phyloP scores from a whole-genome alignment of 2,888 invertebrate genomes.

The Carterocephalus palaemon region DNA sequence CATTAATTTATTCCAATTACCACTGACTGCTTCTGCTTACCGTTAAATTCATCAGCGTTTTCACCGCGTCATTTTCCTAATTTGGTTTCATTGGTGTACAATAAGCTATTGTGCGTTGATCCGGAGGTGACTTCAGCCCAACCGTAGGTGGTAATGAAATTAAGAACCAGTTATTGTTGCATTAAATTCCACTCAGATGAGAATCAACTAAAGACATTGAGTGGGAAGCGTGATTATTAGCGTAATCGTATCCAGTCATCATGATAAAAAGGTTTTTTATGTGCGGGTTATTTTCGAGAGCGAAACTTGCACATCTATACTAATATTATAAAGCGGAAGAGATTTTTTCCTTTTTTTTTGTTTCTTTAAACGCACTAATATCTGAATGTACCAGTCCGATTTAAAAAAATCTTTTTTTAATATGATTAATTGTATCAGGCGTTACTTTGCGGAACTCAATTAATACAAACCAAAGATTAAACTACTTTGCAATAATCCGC shows the following conservation, averaged over 20 bases:
- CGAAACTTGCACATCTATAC: too few species aligned
- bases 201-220: constrained; percentile 30
- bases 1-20: constrained; percentile 21
- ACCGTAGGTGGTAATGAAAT: constrained; percentile 74
- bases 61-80: constrained; percentile 59
- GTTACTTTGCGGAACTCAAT: too few species aligned
- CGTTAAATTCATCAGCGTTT: constrained; percentile 33
- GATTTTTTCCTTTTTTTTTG: too few species aligned
- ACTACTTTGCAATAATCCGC: too few species aligned
- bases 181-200: constrained; percentile 66
- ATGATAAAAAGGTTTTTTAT: constrained; percentile 25
- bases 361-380: too few species aligned
- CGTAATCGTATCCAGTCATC: constrained; percentile 37
- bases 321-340: too few species aligned
- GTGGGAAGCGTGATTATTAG: constrained; percentile 30
- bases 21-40: constrained; percentile 1
- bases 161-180: constrained; percentile 67
- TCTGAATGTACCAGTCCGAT: too few species aligned
- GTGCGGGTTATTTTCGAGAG: too few species aligned
- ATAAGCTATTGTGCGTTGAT: constrained; percentile 50
- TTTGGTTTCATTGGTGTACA: constrained; percentile 63
- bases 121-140: constrained; percentile 28
- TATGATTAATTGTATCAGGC: too few species aligned
- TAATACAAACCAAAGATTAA: too few species aligned
- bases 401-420: too few species aligned